Percentiles rank a stretch among this genome's conserved stretches.
Conservation (phyloP, 2,888 invertebrate species). For the Polymixis lichenea region DNA sequence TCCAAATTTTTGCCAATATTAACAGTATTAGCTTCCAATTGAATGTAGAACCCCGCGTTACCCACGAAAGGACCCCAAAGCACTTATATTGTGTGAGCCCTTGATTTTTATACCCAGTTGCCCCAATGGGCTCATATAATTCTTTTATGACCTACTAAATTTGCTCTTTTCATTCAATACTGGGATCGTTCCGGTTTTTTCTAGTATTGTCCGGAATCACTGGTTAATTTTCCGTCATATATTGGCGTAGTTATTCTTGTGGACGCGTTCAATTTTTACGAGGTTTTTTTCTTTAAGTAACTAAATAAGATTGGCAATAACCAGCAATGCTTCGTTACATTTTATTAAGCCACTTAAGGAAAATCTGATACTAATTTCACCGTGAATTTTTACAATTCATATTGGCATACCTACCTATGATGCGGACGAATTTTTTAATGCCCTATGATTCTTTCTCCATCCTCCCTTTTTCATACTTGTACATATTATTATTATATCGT, state of each 20-base stretch:
- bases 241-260: slow-evolving; percentile 1
- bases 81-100: slow-evolving; percentile 41
- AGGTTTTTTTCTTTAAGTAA: not conserved
- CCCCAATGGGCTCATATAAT: slow-evolving; percentile 46
- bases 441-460: too few relatives aligned
- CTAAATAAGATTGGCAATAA: not conserved
- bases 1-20: slow-evolving; percentile 27
- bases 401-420: not conserved
- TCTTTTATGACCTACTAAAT: slow-evolving; percentile 58
- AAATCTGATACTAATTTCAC: not conserved
- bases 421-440: too few relatives aligned
- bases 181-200: slow-evolving; percentile 39
- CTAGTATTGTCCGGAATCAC: slow-evolving; percentile 39
- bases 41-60: slow-evolving; percentile 31
- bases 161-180: slow-evolving; percentile 54
- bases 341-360: not conserved
- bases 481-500: too few relatives aligned
- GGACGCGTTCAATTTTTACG: not conserved
- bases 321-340: not conserved
- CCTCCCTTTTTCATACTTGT: too few relatives aligned
- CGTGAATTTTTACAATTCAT: not conserved
- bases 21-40: slow-evolving; percentile 42
- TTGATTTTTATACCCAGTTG: slow-evolving; percentile 47
- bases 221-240: slow-evolving; percentile 39
- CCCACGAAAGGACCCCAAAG: slow-evolving; percentile 15